phyloP scores from a whole-genome alignment of 2,797 vertebrate genomes.

The Okamejei kenojei region DNA sequence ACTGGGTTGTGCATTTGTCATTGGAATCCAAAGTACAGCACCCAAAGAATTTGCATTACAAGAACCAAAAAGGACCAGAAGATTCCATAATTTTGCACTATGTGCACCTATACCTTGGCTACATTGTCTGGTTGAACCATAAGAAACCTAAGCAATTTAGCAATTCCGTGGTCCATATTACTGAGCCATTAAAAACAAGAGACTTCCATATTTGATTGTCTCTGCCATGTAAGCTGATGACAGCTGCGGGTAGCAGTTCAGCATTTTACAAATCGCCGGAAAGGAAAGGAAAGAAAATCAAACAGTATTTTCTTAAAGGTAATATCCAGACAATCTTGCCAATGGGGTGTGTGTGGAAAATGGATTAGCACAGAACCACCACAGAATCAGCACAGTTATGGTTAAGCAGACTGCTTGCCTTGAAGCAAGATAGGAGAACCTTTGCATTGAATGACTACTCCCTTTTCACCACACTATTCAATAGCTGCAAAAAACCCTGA shows the following conservation, averaged over 20 bases:
- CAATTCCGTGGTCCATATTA: not conserved
- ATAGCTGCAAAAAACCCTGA: not conserved
- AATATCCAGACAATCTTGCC: not conserved
- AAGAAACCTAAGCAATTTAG: not conserved
- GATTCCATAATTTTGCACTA: not conserved
- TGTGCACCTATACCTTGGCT: not conserved
- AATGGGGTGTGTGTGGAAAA: not conserved
- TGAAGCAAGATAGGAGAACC: not conserved
- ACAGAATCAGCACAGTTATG: not conserved
- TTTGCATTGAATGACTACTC: not conserved
- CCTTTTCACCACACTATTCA: not conserved
- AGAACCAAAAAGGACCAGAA: slow-evolving; percentile 41
- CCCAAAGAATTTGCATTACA: slow-evolving; percentile 47
- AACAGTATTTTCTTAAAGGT: not conserved
- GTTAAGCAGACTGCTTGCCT: not conserved
- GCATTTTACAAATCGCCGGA: not conserved
- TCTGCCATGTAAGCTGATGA: not conserved
- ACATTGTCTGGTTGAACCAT: not conserved
- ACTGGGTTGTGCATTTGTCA: not conserved
- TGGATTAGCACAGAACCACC: not conserved
- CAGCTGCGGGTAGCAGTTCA: not conserved
- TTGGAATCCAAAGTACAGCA: not conserved
- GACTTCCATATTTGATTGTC: not conserved
- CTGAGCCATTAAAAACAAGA: not conserved
- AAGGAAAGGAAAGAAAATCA: not conserved